Evolutionary conservation across 1,140 invertebrate species (phyloP).

Genomic region (Archegozetes longisetosus): DNA sequence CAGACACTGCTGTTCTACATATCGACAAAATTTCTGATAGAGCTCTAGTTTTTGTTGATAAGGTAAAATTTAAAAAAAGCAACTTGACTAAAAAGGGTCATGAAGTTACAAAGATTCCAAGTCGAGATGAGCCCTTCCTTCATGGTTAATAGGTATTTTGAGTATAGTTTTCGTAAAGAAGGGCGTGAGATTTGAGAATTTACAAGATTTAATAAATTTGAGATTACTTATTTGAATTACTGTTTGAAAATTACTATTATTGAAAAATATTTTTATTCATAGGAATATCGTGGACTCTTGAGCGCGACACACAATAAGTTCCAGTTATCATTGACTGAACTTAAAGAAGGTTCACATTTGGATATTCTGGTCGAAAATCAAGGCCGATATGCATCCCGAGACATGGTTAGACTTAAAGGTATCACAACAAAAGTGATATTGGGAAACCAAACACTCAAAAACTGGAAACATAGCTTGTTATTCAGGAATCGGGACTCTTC

Average conservation of each 20-base stretch:
- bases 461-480: slow-evolving; percentile 25
- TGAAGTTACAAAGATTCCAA: not conserved
- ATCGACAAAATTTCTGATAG: slow-evolving; percentile 17
- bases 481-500: slow-evolving; percentile 15
- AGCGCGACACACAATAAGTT: slow-evolving; percentile 39
- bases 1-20: slow-evolving; percentile 16
- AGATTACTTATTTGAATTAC: no score
- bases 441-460: slow-evolving; percentile 24
- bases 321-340: slow-evolving; percentile 35
- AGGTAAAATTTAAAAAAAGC: no score
- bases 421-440: slow-evolving; percentile 34
- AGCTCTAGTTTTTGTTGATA: slow-evolving; percentile 17
- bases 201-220: no score
- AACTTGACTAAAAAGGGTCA: no score
- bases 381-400: slow-evolving; percentile 19
- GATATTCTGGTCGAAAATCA: slow-evolving; percentile 27
- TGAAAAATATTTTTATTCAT: no score
- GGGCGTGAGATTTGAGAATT: no score
- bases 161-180: no score
- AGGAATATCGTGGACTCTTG: slow-evolving; percentile 38
- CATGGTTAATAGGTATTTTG: no score
- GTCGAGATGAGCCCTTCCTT: no score
- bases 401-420: slow-evolving; percentile 41
- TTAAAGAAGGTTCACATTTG: slow-evolving; percentile 36
- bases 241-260: no score